These are phyloP conservation scores for Dipodomys spectabilis DNA, from an alignment of 2,113 vertebrate genomes.

Conservation along the genomic window DNA sequence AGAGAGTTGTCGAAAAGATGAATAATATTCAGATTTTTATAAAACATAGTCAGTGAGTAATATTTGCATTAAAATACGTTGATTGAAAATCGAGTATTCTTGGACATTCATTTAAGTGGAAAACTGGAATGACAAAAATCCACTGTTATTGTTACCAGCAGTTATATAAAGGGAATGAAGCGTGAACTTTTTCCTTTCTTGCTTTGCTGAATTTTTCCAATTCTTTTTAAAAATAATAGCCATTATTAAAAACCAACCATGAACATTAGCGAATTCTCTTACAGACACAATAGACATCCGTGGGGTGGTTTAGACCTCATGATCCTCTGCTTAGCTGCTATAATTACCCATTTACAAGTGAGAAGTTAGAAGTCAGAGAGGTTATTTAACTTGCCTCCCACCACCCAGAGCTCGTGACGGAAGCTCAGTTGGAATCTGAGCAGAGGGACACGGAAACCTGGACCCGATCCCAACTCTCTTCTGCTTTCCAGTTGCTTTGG, in stretches of 20 bases:
- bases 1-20: neutral
- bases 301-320: neutral
- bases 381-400: neutral
- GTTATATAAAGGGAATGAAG: conserved; percentile 36
- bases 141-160: conserved; percentile 18
- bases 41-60: neutral
- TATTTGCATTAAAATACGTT: too few relatives aligned
- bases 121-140: neutral
- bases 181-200: conserved; percentile 1
- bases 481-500: neutral
- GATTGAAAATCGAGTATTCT: neutral
- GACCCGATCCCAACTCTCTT: neutral
- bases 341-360: conserved; percentile 53
- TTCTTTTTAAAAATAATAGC: conserved; percentile 45
- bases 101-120: neutral
- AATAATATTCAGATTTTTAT: conserved; percentile 32
- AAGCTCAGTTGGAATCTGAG: neutral
- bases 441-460: neutral
- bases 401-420: neutral
- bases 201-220: conserved; percentile 26
- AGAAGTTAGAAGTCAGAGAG: conserved; percentile 24
- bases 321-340: neutral
- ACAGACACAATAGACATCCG: conserved; percentile 17
- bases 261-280: neutral
- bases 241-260: conserved; percentile 12